These are phyloP conservation scores for Sminthurinus aureus DNA, from an alignment of 2,888 invertebrate genomes.

Conservation along the genomic window DNA sequence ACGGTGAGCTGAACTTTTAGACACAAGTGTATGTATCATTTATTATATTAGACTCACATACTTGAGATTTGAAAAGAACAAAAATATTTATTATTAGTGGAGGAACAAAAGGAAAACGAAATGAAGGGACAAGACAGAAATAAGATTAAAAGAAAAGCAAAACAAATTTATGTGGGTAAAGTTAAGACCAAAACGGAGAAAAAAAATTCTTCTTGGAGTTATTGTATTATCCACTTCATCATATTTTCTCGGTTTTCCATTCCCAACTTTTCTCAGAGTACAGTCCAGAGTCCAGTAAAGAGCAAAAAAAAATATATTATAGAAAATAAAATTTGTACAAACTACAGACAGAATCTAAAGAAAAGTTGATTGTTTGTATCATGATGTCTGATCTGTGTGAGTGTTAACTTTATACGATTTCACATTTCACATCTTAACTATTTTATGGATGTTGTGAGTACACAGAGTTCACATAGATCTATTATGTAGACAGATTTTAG, in stretches of 20 bases:
- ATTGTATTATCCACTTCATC: background rate
- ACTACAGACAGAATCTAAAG: constrained; percentile 21
- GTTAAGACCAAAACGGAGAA: background rate
- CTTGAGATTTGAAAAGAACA: background rate
- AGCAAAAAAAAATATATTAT: background rate
- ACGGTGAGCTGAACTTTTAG: too few species aligned
- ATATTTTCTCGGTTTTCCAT: background rate
- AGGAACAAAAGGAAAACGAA: background rate
- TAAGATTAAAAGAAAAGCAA: background rate
- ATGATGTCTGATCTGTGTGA: constrained; percentile 36
- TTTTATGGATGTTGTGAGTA: too few species aligned
- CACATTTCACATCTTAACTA: constrained; percentile 3
- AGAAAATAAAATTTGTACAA: background rate
- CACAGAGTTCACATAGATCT: too few species aligned
- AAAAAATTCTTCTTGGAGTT: background rate
- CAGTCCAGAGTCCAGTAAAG: background rate
- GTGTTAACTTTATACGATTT: constrained; percentile 10
- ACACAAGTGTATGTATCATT: too few species aligned
- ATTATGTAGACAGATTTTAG: too few species aligned
- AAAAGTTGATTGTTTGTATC: constrained; percentile 27
- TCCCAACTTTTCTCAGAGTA: background rate
- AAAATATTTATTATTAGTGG: background rate
- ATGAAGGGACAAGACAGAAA: background rate
- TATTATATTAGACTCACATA: background rate
- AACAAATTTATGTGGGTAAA: constrained; percentile 1